These are phyloP conservation scores for Coregonus ussuriensis DNA, from an alignment of 2,797 vertebrate genomes.

Conservation along the genomic window DNA sequence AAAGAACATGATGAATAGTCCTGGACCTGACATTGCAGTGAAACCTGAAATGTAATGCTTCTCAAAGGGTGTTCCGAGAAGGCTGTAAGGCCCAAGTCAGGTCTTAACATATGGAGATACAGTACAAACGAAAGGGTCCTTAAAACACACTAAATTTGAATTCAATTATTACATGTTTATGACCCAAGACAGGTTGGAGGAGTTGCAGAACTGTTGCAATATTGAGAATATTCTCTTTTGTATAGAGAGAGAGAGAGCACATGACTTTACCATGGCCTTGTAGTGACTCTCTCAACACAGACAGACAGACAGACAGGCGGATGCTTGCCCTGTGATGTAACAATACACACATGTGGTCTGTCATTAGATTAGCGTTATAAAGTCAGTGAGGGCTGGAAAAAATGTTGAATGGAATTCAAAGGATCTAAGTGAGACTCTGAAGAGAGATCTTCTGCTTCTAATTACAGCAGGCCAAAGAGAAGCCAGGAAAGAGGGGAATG, in stretches of 20 bases:
- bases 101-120: neutral
- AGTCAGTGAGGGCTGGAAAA: slow-evolving; percentile 16
- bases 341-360: slow-evolving; percentile 25
- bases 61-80: neutral
- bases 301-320: neutral
- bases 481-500: neutral
- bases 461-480: slow-evolving; percentile 46
- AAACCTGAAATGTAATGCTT: neutral
- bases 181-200: slow-evolving; percentile 59
- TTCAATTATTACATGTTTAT: slow-evolving; percentile 13
- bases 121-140: neutral
- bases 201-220: slow-evolving; percentile 59
- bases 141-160: neutral
- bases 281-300: neutral
- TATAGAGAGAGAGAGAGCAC: slow-evolving; percentile 29
- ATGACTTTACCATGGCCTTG: slow-evolving; percentile 1
- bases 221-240: slow-evolving; percentile 59
- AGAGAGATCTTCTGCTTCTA: slow-evolving; percentile 55
- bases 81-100: neutral
- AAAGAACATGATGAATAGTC: neutral
- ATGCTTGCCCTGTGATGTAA: slow-evolving; percentile 34
- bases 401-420: slow-evolving; percentile 39
- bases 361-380: slow-evolving; percentile 43
- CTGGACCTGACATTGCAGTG: neutral
- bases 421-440: slow-evolving; percentile 14